These are phyloP conservation scores for Grantiella picta DNA, from an alignment of 2,113 vertebrate species.

Conservation along the genomic window DNA sequence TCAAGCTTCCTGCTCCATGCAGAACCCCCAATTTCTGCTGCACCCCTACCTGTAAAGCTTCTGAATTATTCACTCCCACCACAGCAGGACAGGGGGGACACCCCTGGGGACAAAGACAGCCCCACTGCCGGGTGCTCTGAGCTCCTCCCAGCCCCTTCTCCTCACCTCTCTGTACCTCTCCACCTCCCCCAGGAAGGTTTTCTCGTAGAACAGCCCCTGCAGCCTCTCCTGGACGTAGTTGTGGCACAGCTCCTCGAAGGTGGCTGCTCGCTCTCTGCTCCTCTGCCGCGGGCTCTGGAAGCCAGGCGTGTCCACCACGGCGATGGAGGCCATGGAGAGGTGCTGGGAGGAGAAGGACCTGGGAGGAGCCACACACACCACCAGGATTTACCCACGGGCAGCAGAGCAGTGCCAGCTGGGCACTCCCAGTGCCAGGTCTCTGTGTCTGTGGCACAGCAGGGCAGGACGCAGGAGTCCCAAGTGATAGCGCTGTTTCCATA, in stretches of 20 bases:
- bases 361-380: neutral
- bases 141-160: neutral
- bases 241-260: slow-evolving; percentile 89
- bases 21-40: neutral
- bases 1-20: rapidly evolving
- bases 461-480: rapidly evolving
- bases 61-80: neutral
- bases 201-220: slow-evolving; percentile 82
- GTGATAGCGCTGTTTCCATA: rapidly evolving
- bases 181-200: slow-evolving; percentile 76
- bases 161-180: slow-evolving; percentile 84
- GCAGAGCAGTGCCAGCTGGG: neutral
- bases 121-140: neutral
- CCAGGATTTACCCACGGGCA: rapidly evolving
- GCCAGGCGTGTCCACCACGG: slow-evolving; percentile 89
- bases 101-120: rapidly evolving
- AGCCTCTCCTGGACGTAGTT: slow-evolving; percentile 92
- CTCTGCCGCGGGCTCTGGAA: slow-evolving; percentile 85
- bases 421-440: rapidly evolving
- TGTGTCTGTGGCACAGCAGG: rapidly evolving
- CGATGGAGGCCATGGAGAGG: slow-evolving; percentile 86
- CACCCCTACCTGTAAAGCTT: neutral
- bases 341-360: slow-evolving; percentile 87
- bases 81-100: rapidly evolving
- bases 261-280: slow-evolving; percentile 77